Conservation (phyloP, 2,888 invertebrate species). For the Hirtodrosophila cameraria region DNA sequence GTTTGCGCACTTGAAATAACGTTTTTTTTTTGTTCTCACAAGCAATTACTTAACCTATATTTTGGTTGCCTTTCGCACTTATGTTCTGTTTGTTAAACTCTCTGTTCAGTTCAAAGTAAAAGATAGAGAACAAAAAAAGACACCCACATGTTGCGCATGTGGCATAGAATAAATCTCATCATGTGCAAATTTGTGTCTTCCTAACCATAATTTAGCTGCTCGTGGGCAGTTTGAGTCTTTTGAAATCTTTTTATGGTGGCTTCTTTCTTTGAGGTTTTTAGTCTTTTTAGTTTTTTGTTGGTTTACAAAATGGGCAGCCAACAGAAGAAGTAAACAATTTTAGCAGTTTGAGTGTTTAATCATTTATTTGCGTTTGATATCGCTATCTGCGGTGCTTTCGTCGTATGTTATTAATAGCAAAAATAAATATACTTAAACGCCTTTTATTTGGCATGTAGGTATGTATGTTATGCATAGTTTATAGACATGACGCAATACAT, state of each 20-base stretch:
- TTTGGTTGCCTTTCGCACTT: not conserved
- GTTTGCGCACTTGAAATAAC: conserved; percentile 8
- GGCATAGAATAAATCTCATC: conserved; percentile 24
- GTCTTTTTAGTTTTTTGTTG: conserved; percentile 30
- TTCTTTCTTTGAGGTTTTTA: conserved; percentile 30
- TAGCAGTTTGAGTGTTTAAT: conserved; percentile 50
- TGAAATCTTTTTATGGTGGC: conserved; percentile 51
- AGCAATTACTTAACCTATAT: conserved; percentile 36
- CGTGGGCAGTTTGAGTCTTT: conserved; percentile 58
- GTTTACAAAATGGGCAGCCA: conserved; percentile 5
- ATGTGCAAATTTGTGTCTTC: conserved; percentile 31
- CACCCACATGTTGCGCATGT: conserved; percentile 56
- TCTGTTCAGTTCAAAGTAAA: conserved; percentile 20
- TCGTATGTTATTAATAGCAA: conserved; percentile 61
- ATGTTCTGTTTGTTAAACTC: conserved; percentile 2
- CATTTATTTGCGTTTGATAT: conserved; percentile 53
- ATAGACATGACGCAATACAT: conserved; percentile 45
- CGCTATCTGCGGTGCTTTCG: conserved; percentile 43
- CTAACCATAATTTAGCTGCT: conserved; percentile 12
- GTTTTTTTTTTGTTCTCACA: conserved; percentile 1
- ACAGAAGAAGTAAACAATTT: conserved; percentile 22
- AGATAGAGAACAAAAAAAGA: no score
- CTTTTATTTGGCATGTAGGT: conserved; percentile 37
- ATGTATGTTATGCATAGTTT: conserved; percentile 12
- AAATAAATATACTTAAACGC: conserved; percentile 61